Evolutionary conservation across 2,888 invertebrate species (phyloP).

Genomic region (Cheilosia urbana): DNA sequence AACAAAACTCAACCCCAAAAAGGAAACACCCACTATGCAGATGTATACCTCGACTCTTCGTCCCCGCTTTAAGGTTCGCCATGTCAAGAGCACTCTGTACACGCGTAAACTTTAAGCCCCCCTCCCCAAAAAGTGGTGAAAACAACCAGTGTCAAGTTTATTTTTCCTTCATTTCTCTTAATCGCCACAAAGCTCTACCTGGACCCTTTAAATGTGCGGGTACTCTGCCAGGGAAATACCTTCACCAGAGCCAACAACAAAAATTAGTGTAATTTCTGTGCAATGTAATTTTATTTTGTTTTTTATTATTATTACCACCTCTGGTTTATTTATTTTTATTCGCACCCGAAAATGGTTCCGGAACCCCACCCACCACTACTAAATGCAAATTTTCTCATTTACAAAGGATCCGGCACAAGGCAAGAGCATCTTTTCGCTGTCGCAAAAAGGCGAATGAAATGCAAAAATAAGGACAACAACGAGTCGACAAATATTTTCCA

Average conservation of each 20-base stretch:
- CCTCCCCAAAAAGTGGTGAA: neutral
- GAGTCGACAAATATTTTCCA: constrained; percentile 69
- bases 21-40: too few relatives aligned
- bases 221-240: constrained; percentile 10
- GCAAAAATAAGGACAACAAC: constrained; percentile 45
- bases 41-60: too few relatives aligned
- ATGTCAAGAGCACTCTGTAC: neutral
- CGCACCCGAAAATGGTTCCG: neutral
- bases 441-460: constrained; percentile 29
- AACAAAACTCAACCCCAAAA: too few relatives aligned
- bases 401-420: neutral
- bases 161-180: constrained; percentile 8
- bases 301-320: constrained; percentile 30
- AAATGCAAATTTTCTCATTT: constrained; percentile 35
- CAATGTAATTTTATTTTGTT: constrained; percentile 53
- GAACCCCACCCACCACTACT: neutral
- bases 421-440: constrained; percentile 30
- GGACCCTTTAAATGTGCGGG: neutral
- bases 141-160: constrained; percentile 1
- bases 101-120: neutral
- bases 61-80: too few relatives aligned
- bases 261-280: constrained; percentile 58
- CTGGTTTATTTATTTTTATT: constrained; percentile 47
- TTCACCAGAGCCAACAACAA: constrained; percentile 8
- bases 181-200: constrained; percentile 22